These are phyloP conservation scores for Hydrolagus affinis DNA, from an alignment of 2,113 vertebrate genomes.

Conservation along the genomic window DNA sequence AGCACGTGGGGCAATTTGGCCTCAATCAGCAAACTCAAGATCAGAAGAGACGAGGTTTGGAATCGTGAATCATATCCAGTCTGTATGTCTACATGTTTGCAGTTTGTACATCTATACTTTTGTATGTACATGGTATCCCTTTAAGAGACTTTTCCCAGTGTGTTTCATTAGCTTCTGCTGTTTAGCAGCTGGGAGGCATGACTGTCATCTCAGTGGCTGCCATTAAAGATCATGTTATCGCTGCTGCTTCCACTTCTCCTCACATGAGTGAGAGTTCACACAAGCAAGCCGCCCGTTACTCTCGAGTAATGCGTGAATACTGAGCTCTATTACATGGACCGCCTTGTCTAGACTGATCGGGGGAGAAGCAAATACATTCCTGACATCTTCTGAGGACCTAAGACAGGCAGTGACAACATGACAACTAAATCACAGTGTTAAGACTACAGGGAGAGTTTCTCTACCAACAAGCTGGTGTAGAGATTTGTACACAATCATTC, in stretches of 20 bases:
- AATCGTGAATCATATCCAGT: no score
- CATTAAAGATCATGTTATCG: no score
- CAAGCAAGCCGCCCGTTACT: background rate
- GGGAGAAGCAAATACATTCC: background rate
- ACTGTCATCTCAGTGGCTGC: no score
- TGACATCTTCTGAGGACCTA: background rate
- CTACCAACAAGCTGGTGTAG: background rate
- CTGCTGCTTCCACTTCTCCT: background rate
- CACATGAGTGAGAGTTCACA: background rate
- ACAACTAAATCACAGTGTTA: slow-evolving; percentile 10
- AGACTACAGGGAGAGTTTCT: background rate
- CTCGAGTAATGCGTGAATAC: background rate
- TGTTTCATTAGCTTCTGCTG: no score
- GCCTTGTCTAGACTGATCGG: background rate
- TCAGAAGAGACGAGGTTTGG: no score
- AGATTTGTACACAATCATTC: background rate
- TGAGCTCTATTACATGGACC: background rate
- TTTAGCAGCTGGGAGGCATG: no score
- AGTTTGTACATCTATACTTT: no score
- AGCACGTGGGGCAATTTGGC: no score
- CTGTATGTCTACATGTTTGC: no score
- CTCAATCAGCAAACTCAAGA: no score
- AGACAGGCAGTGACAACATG: slow-evolving; percentile 14
- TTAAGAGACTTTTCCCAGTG: no score
- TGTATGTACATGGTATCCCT: no score